Base-by-base conservation (phyloP, 1,140 invertebrate species). In the Ganaspis sp. region DNA sequence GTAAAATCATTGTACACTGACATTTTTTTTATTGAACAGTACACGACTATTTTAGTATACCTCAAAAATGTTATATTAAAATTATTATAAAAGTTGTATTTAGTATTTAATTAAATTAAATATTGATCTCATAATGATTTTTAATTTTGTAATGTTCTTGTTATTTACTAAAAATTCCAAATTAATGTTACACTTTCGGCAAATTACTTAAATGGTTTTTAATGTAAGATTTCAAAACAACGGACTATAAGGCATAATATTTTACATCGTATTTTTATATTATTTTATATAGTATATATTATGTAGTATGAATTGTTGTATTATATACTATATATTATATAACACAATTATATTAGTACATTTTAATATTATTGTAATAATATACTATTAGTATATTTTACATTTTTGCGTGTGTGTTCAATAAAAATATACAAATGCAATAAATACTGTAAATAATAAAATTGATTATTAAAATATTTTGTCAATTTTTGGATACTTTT, bases 381-480 rank as follows among this genome's bases (percentile, higher is more conserved):
- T n/a, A n/a, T n/a, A n/a, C n/a, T n/a, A 34, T 34, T 34, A 34
- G n/a, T 34, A 34, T 34, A 34, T 34, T 34, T 2, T 34, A 34
- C 6, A 49, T 49, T 49, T 49, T 5, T 49, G 17, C 58, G 58
- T 64, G 58, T 64, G 29, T 11, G 58, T 64, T 64, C 58, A 29
- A 64, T 64, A 64, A 64, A 64, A 64, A 26, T 12, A 34, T n/a
- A 49, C n/a, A 29, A 64, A 29, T 64, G 58, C 58, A 34, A 49
- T 64, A 64, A 15, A 29, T 64, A 29, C 8, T 64, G 23, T 64
- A 64, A n/a, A 64, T 29, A 64, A 64, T 29, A 29, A 3, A n/a
- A 5, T 29, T 64, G 3, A 12, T 4, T 45, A 49, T 49, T 49
- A 49, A 49, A 64, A 64, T 34, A 64, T 11, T 64, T 64, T 29